Base-by-base conservation (phyloP, 2,888 invertebrate genomes). In the Noctua janthe region DNA sequence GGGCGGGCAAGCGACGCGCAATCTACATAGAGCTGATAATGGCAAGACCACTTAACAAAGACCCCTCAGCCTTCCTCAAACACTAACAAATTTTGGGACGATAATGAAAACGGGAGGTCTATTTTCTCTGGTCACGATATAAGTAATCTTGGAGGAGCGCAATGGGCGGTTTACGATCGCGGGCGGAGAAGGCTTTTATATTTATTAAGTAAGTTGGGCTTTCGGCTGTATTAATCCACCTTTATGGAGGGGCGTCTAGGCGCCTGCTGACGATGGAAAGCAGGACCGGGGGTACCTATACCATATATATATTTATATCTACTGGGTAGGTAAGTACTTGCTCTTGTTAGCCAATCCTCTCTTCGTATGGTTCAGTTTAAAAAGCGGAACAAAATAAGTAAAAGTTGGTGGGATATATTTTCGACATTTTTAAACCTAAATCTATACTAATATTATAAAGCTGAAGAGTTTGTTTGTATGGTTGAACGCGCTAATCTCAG, bases 191-290 rank as follows among this genome's bases (percentile, higher is more conserved):
- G 95, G 96, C 97, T 97, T 97, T 97, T 97, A 97, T 97, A 97
- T 97, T 97, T 97, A 97, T 97, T 97, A 97, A 97, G 97, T 97
- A 97, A 97, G 97, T 97, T 97, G 95, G 96, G 96, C 96, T 97
- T 96, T 97, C 92, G 97, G 96, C 93, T 93, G 94, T 95, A 97
- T 97, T 97, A 97, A 97, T 96, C 97, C 96, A 97, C 96, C 97
- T 97, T 97, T 96, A 96, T 96, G 92, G 94, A 94, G 95, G 95
- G 95, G 94, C 91, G 92, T 91, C 94, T 93, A 94, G 95, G 94
- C 94, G 95, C 93, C 94, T 94, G 93, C 90, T 91, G 90, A 84
- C 90, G 90, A 87, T 90, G 86, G 87, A 87, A 82, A 86, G 64
- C 86, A 78, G 87, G 75, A 81, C 75, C 71, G 82, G 81, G 83